phyloP scores from a whole-genome alignment of 2,888 invertebrate species.

The Plebejus anna region DNA sequence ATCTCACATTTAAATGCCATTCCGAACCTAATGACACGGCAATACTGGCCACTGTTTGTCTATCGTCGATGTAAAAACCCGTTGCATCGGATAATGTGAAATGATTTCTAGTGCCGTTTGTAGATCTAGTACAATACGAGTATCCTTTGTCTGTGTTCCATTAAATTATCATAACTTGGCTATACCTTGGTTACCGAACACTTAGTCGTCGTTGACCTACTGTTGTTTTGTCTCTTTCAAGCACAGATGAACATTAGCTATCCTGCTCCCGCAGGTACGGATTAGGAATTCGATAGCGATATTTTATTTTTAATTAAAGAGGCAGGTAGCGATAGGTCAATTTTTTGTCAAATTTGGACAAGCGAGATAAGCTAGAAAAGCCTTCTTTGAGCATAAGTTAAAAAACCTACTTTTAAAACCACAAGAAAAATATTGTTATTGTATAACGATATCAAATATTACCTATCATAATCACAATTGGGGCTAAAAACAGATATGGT shows the following conservation, averaged over 20 bases:
- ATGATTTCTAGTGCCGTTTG: neutral
- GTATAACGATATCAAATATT: neutral
- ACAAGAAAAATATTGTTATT: too few relatives aligned
- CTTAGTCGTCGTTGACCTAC: neutral
- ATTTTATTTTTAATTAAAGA: too few relatives aligned
- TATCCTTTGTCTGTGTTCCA: neutral
- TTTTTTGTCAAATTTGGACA: too few relatives aligned
- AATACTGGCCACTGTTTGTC: conserved; percentile 27
- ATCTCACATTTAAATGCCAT: conserved; percentile 52
- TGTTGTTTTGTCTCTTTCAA: neutral
- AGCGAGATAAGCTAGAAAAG: too few relatives aligned
- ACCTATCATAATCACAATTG: neutral
- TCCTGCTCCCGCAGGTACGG: too few relatives aligned
- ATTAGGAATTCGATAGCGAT: too few relatives aligned
- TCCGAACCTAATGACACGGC: conserved; percentile 49
- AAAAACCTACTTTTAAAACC: too few relatives aligned
- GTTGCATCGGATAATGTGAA: conserved; percentile 8
- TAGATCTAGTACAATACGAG: neutral
- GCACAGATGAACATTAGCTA: too few relatives aligned
- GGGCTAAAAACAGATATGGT: neutral
- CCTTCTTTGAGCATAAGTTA: too few relatives aligned
- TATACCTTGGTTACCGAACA: neutral
- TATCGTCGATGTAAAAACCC: conserved; percentile 4
- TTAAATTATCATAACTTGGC: neutral
- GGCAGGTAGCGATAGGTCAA: too few relatives aligned